Percentiles rank a stretch among this genome's conserved stretches.
Conservation (phyloP, 2,113 vertebrate genomes). For the Pardalotus punctatus region DNA sequence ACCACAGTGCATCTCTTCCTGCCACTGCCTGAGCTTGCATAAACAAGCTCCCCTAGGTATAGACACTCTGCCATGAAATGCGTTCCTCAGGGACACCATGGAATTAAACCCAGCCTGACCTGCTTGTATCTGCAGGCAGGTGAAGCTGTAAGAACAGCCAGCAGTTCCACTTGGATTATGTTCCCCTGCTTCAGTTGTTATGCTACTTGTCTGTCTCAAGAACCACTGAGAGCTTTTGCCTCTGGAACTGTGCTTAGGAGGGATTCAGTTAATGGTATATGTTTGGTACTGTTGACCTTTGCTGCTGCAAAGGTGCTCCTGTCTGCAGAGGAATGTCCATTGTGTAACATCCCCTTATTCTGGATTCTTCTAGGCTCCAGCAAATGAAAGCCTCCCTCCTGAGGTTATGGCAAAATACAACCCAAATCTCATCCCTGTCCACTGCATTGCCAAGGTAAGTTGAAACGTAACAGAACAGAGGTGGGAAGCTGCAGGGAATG, state of each 20-base stretch:
- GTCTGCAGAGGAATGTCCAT: neutral
- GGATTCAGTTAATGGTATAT: neutral
- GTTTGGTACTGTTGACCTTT: neutral
- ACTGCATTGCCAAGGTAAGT: conserved; percentile 86
- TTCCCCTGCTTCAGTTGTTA: neutral
- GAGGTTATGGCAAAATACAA: conserved; percentile 56
- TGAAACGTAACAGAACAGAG: accelerated
- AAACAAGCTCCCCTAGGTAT: accelerated
- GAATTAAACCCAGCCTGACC: neutral
- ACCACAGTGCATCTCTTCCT: neutral
- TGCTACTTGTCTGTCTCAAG: accelerated
- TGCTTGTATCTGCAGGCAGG: neutral
- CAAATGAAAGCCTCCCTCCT: conserved; percentile 70
- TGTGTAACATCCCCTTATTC: neutral
- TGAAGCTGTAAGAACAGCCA: neutral
- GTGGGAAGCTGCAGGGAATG: neutral
- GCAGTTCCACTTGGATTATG: neutral
- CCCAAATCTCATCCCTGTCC: conserved; percentile 79
- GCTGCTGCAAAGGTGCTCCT: neutral
- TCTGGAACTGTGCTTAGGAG: neutral
- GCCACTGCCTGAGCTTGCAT: neutral
- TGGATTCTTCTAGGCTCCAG: conserved; percentile 76
- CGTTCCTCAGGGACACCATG: neutral
- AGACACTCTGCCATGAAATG: accelerated
- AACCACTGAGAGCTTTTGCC: neutral